Evolutionary conservation across 1,140 invertebrate species (phyloP).

Genomic region (Drosophila simulans): DNA sequence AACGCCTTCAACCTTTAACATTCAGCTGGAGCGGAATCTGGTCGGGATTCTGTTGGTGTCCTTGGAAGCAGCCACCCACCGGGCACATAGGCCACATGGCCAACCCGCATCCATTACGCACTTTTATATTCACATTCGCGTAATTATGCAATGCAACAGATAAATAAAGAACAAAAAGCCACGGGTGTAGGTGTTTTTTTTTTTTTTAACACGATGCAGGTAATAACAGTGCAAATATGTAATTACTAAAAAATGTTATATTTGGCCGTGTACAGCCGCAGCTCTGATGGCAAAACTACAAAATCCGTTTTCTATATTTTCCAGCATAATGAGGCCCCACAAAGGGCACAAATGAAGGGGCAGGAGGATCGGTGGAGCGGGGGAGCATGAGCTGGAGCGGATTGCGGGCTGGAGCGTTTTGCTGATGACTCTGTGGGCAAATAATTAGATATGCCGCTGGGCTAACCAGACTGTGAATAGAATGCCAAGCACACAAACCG

Average conservation of each 20-base stretch:
- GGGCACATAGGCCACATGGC: background rate
- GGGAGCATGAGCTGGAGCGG: background rate
- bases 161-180: conserved; percentile 25
- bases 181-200: background rate
- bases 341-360: background rate
- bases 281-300: conserved; percentile 20
- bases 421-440: conserved; percentile 52
- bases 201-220: background rate
- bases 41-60: background rate
- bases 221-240: conserved; percentile 57
- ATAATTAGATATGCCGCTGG: conserved; percentile 62
- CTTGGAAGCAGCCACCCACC: conserved; percentile 22
- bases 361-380: background rate
- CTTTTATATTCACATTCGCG: conserved; percentile 52
- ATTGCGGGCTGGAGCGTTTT: conserved; percentile 22
- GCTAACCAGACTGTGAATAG: conserved; percentile 56
- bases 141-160: conserved; percentile 50
- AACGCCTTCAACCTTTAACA: conserved; percentile 5
- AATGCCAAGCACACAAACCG: conserved; percentile 36
- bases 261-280: conserved; percentile 10
- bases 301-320: conserved; percentile 56
- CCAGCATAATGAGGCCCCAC: conserved; percentile 39
- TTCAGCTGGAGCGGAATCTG: background rate
- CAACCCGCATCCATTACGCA: conserved; percentile 42
- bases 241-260: conserved; percentile 36